Conservation (phyloP, 2,888 invertebrate genomes). For the Amphipyra tragopoginis region DNA sequence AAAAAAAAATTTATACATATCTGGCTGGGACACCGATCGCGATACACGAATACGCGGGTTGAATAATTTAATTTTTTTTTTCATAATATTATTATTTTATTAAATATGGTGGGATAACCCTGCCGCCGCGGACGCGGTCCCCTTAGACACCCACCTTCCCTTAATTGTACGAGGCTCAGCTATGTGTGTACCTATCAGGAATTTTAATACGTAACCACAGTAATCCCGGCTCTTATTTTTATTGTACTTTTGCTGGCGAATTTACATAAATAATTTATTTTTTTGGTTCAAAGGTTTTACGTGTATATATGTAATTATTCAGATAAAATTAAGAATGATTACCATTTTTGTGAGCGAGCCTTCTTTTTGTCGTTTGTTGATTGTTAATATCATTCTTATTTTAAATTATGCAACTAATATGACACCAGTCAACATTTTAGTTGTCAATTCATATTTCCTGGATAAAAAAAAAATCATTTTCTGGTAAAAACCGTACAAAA, state of each 20-base stretch:
- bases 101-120: constrained; percentile 81
- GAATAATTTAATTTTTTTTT: constrained; percentile 87
- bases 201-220: constrained; percentile 79
- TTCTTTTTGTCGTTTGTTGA: too few relatives aligned
- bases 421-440: too few relatives aligned
- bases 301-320: constrained; percentile 19
- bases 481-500: not conserved
- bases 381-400: too few relatives aligned
- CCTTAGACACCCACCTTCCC: constrained; percentile 75
- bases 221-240: constrained; percentile 82
- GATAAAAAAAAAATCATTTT: too few relatives aligned
- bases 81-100: constrained; percentile 79
- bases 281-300: constrained; percentile 63
- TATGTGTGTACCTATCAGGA: constrained; percentile 77
- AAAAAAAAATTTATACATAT: constrained; percentile 76
- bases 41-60: constrained; percentile 83
- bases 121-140: constrained; percentile 54
- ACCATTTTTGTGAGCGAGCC: not conserved
- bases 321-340: not conserved
- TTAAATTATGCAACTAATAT: too few relatives aligned
- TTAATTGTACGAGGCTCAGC: constrained; percentile 75
- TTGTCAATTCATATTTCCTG: too few relatives aligned
- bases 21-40: constrained; percentile 86
- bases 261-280: constrained; percentile 77
- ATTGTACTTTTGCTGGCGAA: constrained; percentile 75